Conservation (phyloP, 2,888 invertebrate genomes). For the Euclidia mi region DNA sequence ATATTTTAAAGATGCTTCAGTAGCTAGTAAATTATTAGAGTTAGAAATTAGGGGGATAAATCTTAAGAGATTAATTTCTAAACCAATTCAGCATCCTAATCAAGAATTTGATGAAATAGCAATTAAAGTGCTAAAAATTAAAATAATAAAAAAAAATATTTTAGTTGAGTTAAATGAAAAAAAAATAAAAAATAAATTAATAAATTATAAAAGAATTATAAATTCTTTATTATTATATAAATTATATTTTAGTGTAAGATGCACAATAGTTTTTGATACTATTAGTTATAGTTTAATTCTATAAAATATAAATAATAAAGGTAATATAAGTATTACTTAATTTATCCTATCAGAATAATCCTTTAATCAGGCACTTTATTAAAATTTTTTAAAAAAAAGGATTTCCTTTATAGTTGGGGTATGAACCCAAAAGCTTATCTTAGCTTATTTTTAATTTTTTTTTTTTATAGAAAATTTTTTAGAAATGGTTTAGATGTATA, state of each 20-base stretch:
- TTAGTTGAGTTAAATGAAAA: constrained; percentile 83
- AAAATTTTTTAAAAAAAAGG: constrained; percentile 81
- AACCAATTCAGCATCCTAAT: constrained; percentile 89
- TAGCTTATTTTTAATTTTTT: constrained; percentile 85
- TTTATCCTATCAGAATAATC: constrained; percentile 86
- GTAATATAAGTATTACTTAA: constrained; percentile 71
- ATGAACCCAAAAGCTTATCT: constrained; percentile 91
- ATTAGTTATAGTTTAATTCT: constrained; percentile 91
- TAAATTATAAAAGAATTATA: constrained; percentile 80
- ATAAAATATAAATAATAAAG: constrained; percentile 91
- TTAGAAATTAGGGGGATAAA: constrained; percentile 90
- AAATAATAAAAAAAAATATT: constrained; percentile 86
- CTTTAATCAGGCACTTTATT: constrained; percentile 86
- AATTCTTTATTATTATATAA: constrained; percentile 51
- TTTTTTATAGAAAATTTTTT: constrained; percentile 59
- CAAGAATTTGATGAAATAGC: constrained; percentile 79
- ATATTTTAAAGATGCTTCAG: constrained; percentile 91
- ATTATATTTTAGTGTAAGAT: constrained; percentile 91
- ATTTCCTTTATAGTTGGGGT: constrained; percentile 88
- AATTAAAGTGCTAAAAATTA: constrained; percentile 86
- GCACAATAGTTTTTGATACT: constrained; percentile 91
- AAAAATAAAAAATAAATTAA: constrained; percentile 89
- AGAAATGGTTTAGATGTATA: constrained; percentile 56
- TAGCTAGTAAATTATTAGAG: constrained; percentile 82
- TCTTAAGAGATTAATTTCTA: constrained; percentile 91